phyloP scores from a whole-genome alignment of 2,888 invertebrate species.

The Adineta ricciae region DNA sequence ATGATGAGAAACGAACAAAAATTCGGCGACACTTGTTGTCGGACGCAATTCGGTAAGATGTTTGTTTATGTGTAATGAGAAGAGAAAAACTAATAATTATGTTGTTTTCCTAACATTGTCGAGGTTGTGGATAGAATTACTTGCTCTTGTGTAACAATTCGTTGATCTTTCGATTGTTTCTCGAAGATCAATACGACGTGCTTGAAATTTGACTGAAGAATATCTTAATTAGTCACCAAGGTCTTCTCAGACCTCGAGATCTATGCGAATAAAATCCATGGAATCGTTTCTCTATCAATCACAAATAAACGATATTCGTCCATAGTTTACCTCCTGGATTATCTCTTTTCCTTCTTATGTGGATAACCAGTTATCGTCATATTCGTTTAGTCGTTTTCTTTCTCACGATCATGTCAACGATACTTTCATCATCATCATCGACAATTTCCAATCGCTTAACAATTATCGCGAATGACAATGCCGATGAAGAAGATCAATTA shows the following conservation, averaged over 20 bases:
- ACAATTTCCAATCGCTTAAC: neutral
- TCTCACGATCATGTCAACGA: neutral
- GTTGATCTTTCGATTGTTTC: too few relatives aligned
- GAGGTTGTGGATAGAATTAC: too few relatives aligned
- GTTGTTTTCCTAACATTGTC: too few relatives aligned
- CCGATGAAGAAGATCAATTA: constrained; percentile 1
- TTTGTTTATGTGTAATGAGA: too few relatives aligned
- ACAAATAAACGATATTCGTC: neutral
- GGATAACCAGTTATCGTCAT: neutral
- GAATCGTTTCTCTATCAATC: neutral
- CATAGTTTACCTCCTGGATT: neutral
- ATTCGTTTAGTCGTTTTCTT: neutral
- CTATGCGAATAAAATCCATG: neutral
- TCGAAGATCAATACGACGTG: too few relatives aligned
- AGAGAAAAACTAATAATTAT: too few relatives aligned
- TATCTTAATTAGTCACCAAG: neutral
- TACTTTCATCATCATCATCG: neutral
- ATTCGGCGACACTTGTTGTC: neutral
- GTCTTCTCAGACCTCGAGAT: neutral
- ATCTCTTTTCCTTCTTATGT: neutral
- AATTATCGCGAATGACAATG: neutral
- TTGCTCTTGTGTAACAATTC: too few relatives aligned
- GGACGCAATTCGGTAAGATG: too few relatives aligned
- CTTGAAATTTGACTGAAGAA: neutral
- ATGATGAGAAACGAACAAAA: neutral